These are phyloP conservation scores for Tribolium castaneum DNA, from an alignment of 1,140 invertebrate species.

Conservation along the genomic window DNA sequence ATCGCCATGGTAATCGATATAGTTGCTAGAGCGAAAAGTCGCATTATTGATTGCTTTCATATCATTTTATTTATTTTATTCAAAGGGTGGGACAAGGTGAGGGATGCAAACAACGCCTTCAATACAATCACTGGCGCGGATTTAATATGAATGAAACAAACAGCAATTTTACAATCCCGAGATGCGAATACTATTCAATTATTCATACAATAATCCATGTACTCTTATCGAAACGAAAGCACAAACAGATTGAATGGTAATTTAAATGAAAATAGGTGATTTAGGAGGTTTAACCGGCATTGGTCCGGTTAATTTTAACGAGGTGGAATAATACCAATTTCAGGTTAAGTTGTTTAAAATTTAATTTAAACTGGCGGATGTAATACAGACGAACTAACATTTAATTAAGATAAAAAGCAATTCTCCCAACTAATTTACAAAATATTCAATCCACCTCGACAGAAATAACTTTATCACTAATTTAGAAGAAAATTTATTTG, in stretches of 20 bases:
- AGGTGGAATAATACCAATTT: too few relatives aligned
- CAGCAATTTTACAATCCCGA: background rate
- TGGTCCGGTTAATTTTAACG: too few relatives aligned
- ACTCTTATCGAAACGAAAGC: background rate
- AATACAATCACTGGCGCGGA: background rate
- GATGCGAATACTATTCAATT: background rate
- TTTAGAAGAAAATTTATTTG: background rate
- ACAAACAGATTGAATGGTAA: background rate
- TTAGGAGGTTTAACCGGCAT: too few relatives aligned
- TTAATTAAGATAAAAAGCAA: background rate
- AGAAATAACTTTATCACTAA: background rate
- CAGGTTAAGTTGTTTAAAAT: too few relatives aligned
- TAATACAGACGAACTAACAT: background rate
- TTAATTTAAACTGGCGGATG: too few relatives aligned
- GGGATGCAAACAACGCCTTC: background rate
- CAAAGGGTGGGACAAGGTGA: background rate
- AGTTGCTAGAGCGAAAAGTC: too few relatives aligned
- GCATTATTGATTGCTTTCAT: too few relatives aligned
- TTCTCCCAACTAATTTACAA: background rate
- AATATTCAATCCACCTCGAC: background rate
- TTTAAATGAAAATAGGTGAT: background rate
- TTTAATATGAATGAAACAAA: slow-evolving; percentile 4
- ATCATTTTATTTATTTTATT: background rate
- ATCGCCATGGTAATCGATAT: background rate
- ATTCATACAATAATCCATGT: background rate